These are phyloP conservation scores for Sphaerophoria taeniata DNA, from an alignment of 2,888 invertebrate genomes.

Conservation along the genomic window DNA sequence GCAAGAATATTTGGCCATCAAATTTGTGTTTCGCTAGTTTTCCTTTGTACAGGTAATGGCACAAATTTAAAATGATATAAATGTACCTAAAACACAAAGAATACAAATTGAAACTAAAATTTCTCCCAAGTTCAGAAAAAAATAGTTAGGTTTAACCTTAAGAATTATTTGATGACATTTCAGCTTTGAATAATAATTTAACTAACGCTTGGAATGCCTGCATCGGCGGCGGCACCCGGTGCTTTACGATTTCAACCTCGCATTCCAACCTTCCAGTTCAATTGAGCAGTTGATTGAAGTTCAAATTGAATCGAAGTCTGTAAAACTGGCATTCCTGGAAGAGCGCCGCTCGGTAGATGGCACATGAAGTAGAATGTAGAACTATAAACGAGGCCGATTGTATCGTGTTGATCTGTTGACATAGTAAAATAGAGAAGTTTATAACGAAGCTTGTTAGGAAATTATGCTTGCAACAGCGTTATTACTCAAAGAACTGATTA, in stretches of 20 bases:
- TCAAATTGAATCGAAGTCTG: slow-evolving; percentile 70
- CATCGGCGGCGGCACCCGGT: too few relatives aligned
- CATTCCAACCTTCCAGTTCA: too few relatives aligned
- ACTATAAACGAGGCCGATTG: not conserved
- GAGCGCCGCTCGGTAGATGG: not conserved
- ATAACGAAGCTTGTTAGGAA: slow-evolving; percentile 44
- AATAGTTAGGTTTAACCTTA: too few relatives aligned
- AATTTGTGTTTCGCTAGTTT: too few relatives aligned
- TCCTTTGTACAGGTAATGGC: too few relatives aligned
- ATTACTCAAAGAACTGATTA: slow-evolving; percentile 68
- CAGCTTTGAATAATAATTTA: slow-evolving; percentile 55
- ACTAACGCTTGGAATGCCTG: slow-evolving; percentile 68
- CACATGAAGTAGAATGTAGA: too few relatives aligned
- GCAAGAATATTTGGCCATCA: too few relatives aligned
- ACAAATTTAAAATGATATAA: too few relatives aligned
- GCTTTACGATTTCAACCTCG: slow-evolving; percentile 40
- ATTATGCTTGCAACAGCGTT: slow-evolving; percentile 61
- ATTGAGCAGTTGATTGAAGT: slow-evolving; percentile 71
- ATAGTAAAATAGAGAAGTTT: slow-evolving; percentile 12
- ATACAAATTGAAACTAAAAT: not conserved
- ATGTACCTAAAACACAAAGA: too few relatives aligned
- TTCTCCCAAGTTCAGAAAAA: too few relatives aligned
- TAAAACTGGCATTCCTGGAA: slow-evolving; percentile 53
- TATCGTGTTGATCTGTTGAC: slow-evolving; percentile 25
- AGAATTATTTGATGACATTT: slow-evolving; percentile 61